A percentile compares a stretch with the other conserved stretches of the same genome.
Conservation (phyloP, 2,888 invertebrate species). For the Scaptomyza parva region DNA sequence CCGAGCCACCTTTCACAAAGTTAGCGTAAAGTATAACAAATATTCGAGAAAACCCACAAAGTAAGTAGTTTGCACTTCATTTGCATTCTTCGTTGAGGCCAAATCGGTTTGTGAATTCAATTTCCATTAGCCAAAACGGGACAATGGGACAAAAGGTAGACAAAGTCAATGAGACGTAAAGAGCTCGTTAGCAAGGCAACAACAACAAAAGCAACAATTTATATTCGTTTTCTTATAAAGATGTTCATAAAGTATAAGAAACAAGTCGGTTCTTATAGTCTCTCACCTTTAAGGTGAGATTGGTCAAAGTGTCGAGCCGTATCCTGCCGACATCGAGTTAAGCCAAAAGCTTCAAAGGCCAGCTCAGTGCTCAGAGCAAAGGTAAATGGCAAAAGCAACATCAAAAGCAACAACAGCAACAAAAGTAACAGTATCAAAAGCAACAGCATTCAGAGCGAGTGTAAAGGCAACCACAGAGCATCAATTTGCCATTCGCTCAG, state of each 20-base stretch:
- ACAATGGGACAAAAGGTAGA: slow-evolving; percentile 3
- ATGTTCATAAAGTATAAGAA: slow-evolving; percentile 19
- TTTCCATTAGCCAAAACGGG: slow-evolving; percentile 61
- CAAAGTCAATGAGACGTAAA: slow-evolving; percentile 61
- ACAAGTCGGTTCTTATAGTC: slow-evolving; percentile 4
- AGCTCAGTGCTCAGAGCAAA: slow-evolving; percentile 25
- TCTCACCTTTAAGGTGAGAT: slow-evolving; percentile 3
- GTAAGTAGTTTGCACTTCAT: slow-evolving; percentile 51
- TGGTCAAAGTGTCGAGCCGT: slow-evolving; percentile 13
- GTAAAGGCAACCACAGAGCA: slow-evolving; percentile 9
- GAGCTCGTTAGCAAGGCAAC: slow-evolving; percentile 63
- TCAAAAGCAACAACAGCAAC: neutral
- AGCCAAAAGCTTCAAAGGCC: slow-evolving; percentile 39
- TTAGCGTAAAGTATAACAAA: neutral
- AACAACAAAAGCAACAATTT: neutral
- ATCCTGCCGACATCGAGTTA: slow-evolving; percentile 23
- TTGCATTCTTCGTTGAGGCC: slow-evolving; percentile 63
- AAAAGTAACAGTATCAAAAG: no score
- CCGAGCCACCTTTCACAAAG: slow-evolving; percentile 7
- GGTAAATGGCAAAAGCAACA: slow-evolving; percentile 27
- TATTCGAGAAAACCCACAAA: neutral
- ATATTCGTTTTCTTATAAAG: no score
- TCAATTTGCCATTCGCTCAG: slow-evolving; percentile 31
- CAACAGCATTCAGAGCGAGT: no score
- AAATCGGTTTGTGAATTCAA: slow-evolving; percentile 51